These are phyloP conservation scores for Lepus townsendii DNA, from an alignment of 2,797 vertebrate species.

Conservation along the genomic window DNA sequence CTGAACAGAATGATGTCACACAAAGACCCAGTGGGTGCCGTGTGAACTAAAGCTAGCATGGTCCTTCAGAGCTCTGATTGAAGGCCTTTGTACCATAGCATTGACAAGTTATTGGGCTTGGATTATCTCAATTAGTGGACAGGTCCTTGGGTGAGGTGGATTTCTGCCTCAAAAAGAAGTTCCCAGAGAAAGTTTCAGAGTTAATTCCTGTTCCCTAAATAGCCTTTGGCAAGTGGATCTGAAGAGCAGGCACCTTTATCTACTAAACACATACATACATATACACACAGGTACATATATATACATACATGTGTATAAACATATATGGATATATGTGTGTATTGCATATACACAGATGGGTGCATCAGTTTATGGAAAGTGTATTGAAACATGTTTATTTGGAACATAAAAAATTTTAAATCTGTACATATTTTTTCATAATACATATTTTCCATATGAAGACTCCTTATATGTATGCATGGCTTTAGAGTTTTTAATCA, in stretches of 20 bases:
- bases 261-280: background rate
- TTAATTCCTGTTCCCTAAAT: accelerated
- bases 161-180: background rate
- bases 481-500: too few species aligned
- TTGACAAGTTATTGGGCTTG: background rate
- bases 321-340: background rate
- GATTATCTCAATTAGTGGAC: background rate
- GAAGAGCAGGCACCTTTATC: background rate
- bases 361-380: too few species aligned
- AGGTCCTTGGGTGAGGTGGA: background rate
- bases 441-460: too few species aligned
- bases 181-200: background rate
- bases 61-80: too few species aligned
- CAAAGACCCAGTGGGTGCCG: accelerated
- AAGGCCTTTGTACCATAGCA: background rate
- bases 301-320: too few species aligned
- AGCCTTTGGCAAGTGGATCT: too few species aligned
- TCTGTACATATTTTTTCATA: too few species aligned
- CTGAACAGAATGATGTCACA: accelerated
- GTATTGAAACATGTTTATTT: too few species aligned
- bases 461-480: too few species aligned
- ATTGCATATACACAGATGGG: background rate
- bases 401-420: too few species aligned
- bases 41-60: background rate
- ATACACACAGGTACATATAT: accelerated